These are phyloP conservation scores for Morpho deidamia DNA, from an alignment of 2,888 invertebrate genomes.

Conservation along the genomic window DNA sequence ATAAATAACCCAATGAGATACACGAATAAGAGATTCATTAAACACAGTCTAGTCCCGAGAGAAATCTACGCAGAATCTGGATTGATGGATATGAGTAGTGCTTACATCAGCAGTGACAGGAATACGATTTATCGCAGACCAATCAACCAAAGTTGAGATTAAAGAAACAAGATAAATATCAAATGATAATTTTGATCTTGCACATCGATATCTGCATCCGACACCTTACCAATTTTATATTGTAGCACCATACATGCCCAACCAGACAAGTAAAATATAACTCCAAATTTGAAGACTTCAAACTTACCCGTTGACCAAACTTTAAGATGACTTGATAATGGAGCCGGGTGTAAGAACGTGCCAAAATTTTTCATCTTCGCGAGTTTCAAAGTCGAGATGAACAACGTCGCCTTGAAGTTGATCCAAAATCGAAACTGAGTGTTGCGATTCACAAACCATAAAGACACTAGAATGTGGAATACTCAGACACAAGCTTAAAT, in stretches of 20 bases:
- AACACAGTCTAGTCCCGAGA: neutral
- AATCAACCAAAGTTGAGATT: constrained; percentile 9
- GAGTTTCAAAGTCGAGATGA: neutral
- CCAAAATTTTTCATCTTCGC: neutral
- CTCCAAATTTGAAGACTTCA: constrained; percentile 26
- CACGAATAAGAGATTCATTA: no score
- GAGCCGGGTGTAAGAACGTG: constrained; percentile 4
- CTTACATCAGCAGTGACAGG: constrained; percentile 5
- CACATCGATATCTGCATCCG: neutral
- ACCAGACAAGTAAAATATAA: constrained; percentile 20
- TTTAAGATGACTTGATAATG: constrained; percentile 13
- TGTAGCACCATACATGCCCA: constrained; percentile 27
- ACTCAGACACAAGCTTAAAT: neutral
- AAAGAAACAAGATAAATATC: neutral
- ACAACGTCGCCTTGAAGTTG: constrained; percentile 2
- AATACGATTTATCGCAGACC: constrained; percentile 18
- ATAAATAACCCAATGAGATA: no score
- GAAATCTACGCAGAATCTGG: neutral
- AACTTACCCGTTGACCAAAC: constrained; percentile 28
- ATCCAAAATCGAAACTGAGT: neutral
- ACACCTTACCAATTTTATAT: constrained; percentile 9
- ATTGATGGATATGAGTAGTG: neutral
- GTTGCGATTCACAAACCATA: neutral
- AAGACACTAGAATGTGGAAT: neutral
- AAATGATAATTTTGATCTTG: neutral